Evolutionary conservation across 2,888 invertebrate genomes (phyloP).

Genomic region (Mesoligia furuncula): DNA sequence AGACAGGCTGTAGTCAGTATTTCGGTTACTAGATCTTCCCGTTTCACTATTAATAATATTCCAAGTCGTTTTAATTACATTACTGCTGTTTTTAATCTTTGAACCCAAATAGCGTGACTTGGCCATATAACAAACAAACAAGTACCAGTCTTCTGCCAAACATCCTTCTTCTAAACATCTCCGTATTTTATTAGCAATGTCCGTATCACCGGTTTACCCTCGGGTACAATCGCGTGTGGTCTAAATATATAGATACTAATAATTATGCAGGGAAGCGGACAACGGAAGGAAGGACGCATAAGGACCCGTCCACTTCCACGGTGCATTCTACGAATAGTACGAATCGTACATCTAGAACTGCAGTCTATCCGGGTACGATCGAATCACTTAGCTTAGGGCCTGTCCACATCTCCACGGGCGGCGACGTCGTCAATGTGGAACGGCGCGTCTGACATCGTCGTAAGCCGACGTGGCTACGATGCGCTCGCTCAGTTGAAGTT

Average conservation of each 20-base stretch:
- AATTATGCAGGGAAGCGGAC: constrained; percentile 53
- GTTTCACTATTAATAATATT: no score
- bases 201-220: constrained; percentile 4
- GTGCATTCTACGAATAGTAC: constrained; percentile 23
- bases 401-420: no score
- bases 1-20: no score
- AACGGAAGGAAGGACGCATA: constrained; percentile 62
- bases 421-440: no score
- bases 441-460: no score
- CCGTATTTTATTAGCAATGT: neutral
- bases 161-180: neutral
- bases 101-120: no score
- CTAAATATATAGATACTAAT: constrained; percentile 41
- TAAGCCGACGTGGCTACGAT: no score
- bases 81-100: no score
- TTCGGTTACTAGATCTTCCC: no score
- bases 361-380: constrained; percentile 6
- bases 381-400: neutral
- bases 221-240: constrained; percentile 54
- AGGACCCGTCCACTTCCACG: constrained; percentile 48
- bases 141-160: neutral
- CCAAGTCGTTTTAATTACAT: no score
- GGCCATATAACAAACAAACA: no score
- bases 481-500: no score
- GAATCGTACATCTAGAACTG: neutral